Base-by-base conservation (phyloP, 2,888 invertebrate species). In the Harmothoe impar region DNA sequence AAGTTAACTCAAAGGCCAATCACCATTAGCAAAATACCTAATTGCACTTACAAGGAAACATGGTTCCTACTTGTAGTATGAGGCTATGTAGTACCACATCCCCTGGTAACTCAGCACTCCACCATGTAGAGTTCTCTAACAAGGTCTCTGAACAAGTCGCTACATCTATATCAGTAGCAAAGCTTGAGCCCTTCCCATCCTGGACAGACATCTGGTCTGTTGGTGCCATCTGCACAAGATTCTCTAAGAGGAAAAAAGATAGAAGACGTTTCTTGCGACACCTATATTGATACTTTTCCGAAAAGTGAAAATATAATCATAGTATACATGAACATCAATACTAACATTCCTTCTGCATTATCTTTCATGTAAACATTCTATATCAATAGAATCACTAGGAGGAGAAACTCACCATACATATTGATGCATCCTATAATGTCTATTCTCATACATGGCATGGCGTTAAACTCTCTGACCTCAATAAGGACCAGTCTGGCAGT, bases 381-480 rank as follows among this genome's bases (percentile, higher is more conserved):
- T 62, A 62, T n/a, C 15, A 15, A 20, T 62, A 20, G n/a, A 29
- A 12, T 29, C 31, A 62, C 5, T n/a, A n/a, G n/a, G n/a, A n/a
- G n/a, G n/a, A n/a, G n/a, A n/a, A 25, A 29, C 43, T 43, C 33
- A 81, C 81, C 33, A n/a, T 81, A 81, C 1, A 35, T 43, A 35
- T 81, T 81, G 10, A 81, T 43, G 20, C 81, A 81, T 33, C 81
- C 81, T 15, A 81, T 81, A 12, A 81, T 0, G 43, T 81, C 81
- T 17, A 81, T 15, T n/a, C 81, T 33, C 43, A 81, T 20, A 23
- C 81, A 81, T 17, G 81, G 81, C 35, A 15, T 17, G 0, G 1
- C 81, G 20, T 33, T 33, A n/a, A 10, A 81, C 17, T 17, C 81
- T 17, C 81, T 81, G 33, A 81, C 43, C 81, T 35, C 43, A 43